Conservation (phyloP, 2,113 vertebrate species). For the Bubo scandiacus region DNA sequence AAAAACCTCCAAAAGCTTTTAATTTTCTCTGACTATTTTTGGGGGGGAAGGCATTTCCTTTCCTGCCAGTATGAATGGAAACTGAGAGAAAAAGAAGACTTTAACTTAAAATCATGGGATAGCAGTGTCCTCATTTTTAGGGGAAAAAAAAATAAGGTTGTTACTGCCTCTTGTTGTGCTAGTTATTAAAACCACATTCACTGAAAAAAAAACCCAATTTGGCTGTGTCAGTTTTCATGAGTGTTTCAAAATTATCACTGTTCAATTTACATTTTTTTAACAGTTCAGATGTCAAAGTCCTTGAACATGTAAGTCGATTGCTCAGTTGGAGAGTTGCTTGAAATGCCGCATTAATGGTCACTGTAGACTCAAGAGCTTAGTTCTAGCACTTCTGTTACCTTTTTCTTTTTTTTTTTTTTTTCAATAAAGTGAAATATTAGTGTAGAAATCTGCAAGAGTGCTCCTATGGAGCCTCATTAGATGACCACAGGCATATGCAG, state of each 20-base stretch:
- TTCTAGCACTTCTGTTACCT: neutral
- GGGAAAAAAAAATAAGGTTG: neutral
- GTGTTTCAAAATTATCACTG: neutral
- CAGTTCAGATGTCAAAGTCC: neutral
- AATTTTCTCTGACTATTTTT: neutral
- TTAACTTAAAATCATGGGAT: neutral
- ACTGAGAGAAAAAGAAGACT: neutral
- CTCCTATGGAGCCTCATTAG: neutral
- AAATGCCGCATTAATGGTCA: neutral
- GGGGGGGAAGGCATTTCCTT: neutral
- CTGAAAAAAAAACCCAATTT: neutral
- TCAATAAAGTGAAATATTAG: accelerated
- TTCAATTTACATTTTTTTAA: neutral
- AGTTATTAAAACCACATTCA: neutral
- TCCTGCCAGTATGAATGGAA: neutral
- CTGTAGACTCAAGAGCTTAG: neutral
- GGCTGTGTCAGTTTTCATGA: neutral
- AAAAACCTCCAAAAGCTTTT: neutral
- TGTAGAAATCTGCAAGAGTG: neutral
- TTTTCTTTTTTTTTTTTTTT: neutral
- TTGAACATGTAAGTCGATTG: accelerated
- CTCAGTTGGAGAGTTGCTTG: neutral
- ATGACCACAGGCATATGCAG: accelerated
- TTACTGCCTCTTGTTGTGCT: neutral
- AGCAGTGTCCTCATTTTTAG: neutral